Conservation (phyloP, 1,140 invertebrate genomes). For the Forficula auricularia region DNA sequence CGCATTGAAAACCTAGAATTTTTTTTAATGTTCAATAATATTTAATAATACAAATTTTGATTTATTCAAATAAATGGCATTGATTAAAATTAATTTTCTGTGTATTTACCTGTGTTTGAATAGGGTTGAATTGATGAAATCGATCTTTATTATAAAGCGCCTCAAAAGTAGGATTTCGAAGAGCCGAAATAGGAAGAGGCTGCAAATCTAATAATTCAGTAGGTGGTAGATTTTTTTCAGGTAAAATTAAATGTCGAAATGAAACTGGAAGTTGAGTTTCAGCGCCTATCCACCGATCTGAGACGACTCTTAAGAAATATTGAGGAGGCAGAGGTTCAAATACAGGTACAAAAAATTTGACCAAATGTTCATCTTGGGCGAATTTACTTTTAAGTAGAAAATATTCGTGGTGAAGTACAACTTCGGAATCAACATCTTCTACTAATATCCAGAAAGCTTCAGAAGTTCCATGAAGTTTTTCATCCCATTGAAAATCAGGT, state of each 20-base stretch:
- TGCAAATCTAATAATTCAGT: constrained; percentile 97
- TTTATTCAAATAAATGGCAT: no score
- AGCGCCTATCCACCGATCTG: constrained; percentile 65
- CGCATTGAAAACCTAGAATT: constrained; percentile 77
- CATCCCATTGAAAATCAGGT: constrained; percentile 98
- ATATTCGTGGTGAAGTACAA: constrained; percentile 92
- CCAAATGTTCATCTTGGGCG: constrained; percentile 79
- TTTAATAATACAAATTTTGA: no score
- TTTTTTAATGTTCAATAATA: no score
- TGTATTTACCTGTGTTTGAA: constrained; percentile 69
- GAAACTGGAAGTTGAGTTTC: constrained; percentile 95
- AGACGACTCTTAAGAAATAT: constrained; percentile 69
- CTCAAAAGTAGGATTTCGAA: constrained; percentile 74
- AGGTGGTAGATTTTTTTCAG: constrained; percentile 94
- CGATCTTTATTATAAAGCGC: constrained; percentile 57
- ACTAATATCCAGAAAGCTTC: constrained; percentile 99
- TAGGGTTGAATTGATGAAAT: constrained; percentile 93
- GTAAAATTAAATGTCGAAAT: constrained; percentile 91
- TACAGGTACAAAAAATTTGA: constrained; percentile 97
- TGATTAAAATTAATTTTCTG: no score
- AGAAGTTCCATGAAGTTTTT: constrained; percentile 86
- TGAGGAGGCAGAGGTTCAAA: constrained; percentile 97
- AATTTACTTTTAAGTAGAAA: constrained; percentile 94
- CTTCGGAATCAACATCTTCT: constrained; percentile 93
- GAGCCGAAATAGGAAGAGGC: constrained; percentile 73